Evolutionary conservation across 2,888 invertebrate species (phyloP).

Genomic region (Gryllus longicercus): DNA sequence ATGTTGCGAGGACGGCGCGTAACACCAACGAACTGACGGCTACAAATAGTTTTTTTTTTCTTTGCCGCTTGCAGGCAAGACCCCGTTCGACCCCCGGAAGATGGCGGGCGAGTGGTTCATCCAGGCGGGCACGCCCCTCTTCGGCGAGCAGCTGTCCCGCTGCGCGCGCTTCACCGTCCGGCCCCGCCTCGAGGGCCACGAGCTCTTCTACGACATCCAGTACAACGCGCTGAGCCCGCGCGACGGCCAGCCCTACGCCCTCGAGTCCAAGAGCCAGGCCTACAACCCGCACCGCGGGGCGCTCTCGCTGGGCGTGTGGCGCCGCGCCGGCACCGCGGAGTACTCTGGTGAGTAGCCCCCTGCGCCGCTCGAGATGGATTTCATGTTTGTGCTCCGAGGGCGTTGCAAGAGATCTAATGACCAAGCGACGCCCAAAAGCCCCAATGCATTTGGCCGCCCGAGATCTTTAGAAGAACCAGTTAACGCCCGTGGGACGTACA

Average conservation of each 20-base stretch:
- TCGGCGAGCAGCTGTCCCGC: slow-evolving; percentile 12
- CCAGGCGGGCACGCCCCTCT: slow-evolving; percentile 23
- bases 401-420: too few relatives aligned
- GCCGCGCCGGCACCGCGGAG: slow-evolving; percentile 24
- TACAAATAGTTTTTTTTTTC: too few relatives aligned
- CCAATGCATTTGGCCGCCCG: too few relatives aligned
- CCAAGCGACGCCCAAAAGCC: too few relatives aligned
- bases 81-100: slow-evolving; percentile 1
- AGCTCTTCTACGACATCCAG: slow-evolving; percentile 22
- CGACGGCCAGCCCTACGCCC: slow-evolving; percentile 25
- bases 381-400: too few relatives aligned
- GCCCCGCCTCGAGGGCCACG: neutral
- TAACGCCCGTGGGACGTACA: too few relatives aligned
- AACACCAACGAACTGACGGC: too few relatives aligned
- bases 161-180: slow-evolving; percentile 30
- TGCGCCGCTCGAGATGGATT: neutral
- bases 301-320: slow-evolving; percentile 32
- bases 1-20: too few relatives aligned
- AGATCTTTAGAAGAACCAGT: too few relatives aligned
- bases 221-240: slow-evolving; percentile 21
- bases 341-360: slow-evolving; percentile 30
- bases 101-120: slow-evolving; percentile 33
- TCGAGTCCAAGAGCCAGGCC: slow-evolving; percentile 30
- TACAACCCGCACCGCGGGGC: slow-evolving; percentile 27
- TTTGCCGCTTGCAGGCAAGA: neutral